phyloP scores from a whole-genome alignment of 2,113 vertebrate species.

The Aspidoscelis tigris region DNA sequence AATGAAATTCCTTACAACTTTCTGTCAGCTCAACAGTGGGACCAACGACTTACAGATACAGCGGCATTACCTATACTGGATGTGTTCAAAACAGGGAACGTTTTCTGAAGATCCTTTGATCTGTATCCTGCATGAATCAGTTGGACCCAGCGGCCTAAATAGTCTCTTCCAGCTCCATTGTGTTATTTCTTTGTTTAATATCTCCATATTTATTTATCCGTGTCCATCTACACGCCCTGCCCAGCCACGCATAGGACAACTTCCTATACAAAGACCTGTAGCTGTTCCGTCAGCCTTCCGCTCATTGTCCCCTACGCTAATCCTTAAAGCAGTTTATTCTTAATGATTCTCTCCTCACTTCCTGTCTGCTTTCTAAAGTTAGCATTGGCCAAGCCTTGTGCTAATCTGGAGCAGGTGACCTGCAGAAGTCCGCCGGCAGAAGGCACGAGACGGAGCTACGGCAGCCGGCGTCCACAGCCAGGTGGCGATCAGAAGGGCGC shows the following conservation, averaged over 20 bases:
- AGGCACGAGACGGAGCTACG: not conserved
- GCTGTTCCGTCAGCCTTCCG: constrained; percentile 66
- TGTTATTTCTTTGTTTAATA: no score
- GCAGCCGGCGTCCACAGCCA: not conserved
- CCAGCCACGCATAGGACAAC: no score
- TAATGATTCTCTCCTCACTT: constrained; percentile 31
- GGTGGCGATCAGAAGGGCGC: no score
- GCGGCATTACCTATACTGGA: not conserved
- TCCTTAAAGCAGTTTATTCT: constrained; percentile 79
- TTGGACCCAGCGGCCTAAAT: no score
- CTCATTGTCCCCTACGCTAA: constrained; percentile 60
- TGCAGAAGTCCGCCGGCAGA: not conserved
- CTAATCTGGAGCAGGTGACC: constrained; percentile 13
- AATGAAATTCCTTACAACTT: no score
- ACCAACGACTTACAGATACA: not conserved
- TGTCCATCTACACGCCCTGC: no score
- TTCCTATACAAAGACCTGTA: not conserved
- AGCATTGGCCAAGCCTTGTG: not conserved
- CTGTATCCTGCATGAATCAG: no score
- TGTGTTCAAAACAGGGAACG: no score
- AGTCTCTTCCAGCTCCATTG: no score
- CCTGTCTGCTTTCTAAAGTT: constrained; percentile 6
- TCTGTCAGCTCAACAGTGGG: no score
- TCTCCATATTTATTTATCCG: no score
- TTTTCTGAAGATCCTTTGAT: no score